Evolutionary conservation across 1,140 invertebrate genomes (phyloP).

Genomic region (Papilio glaucus): DNA sequence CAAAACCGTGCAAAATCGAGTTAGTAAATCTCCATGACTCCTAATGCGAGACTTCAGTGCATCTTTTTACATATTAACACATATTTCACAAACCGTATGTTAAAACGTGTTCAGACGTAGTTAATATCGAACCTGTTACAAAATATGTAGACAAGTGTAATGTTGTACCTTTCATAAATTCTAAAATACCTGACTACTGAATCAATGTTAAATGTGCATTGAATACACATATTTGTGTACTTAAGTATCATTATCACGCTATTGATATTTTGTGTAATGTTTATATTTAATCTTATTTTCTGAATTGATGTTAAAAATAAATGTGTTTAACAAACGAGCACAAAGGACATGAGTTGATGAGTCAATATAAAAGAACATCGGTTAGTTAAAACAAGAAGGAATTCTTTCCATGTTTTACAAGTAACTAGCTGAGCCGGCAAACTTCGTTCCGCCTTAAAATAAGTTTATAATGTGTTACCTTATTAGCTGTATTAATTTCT

Average conservation of each 20-base stretch:
- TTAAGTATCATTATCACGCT: not conserved
- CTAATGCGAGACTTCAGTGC: not conserved
- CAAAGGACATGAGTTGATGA: too few species aligned
- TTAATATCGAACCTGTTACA: not conserved
- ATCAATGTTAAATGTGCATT: conserved; percentile 7
- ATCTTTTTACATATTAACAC: not conserved
- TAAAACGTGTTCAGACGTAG: not conserved
- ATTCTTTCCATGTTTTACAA: too few species aligned
- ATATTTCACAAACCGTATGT: not conserved
- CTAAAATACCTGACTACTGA: conserved; percentile 6
- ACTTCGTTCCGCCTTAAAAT: too few species aligned
- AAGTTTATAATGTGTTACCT: too few species aligned
- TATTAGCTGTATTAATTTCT: too few species aligned
- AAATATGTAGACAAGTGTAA: conserved; percentile 13
- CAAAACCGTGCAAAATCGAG: too few species aligned
- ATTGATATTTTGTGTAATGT: conserved; percentile 6
- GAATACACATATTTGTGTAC: not conserved
- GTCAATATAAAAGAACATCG: too few species aligned
- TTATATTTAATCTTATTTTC: not conserved
- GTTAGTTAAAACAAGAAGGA: too few species aligned
- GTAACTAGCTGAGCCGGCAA: too few species aligned
- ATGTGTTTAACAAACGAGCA: too few species aligned
- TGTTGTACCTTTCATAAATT: conserved; percentile 8
- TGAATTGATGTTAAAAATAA: not conserved
- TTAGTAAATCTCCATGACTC: too few species aligned